Base-by-base conservation (phyloP, 1,140 invertebrate genomes). In the Trichoplusia ni region DNA sequence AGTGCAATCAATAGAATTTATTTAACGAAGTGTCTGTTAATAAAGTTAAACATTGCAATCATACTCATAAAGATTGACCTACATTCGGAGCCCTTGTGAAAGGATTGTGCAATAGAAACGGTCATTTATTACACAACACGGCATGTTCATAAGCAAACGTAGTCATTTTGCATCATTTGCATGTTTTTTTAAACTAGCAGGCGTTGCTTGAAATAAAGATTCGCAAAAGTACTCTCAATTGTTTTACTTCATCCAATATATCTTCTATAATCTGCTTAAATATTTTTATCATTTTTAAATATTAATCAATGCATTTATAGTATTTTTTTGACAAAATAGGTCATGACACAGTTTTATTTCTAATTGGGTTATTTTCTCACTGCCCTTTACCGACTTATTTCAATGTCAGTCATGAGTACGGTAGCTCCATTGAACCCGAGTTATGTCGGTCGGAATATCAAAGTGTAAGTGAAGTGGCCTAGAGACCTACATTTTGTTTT, bases 81-180 rank as follows among this genome's bases (percentile, higher is more conserved):
- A 90, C 82, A 86, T 90, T 86, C 71, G 69, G 76, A 89, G 88
- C 86, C 86, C 88, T 90, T 90, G 88, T 89, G 88, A 90, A 90
- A 90, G 86, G 84, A 90, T 90, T 90, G 86, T 89, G 88, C 86
- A 90, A 90, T 86, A 88, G 86, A 90, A 90, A 89, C 88, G 88
- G 87, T 86, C 85, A 90, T 90, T 90, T 89, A 89, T 90, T 89
- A 90, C 86, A 88, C 88, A 90, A 90, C 86, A 75, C 77, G 81
- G 68, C 75, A 81, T 87, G 88, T 85, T 87, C 87, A 90, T 86
- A 85, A 87, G 81, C 84, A 84, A 87, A 85, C 83, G 71, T 75
- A 88, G 82, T 81, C 66, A 86, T 88, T 90, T 86, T 82, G 77
- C 72, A 79, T 82, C 75, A 83, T 82, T 84, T 82, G 79, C 68